These are phyloP conservation scores for Diabrotica balteata DNA, from an alignment of 2,888 invertebrate genomes.

Conservation along the genomic window DNA sequence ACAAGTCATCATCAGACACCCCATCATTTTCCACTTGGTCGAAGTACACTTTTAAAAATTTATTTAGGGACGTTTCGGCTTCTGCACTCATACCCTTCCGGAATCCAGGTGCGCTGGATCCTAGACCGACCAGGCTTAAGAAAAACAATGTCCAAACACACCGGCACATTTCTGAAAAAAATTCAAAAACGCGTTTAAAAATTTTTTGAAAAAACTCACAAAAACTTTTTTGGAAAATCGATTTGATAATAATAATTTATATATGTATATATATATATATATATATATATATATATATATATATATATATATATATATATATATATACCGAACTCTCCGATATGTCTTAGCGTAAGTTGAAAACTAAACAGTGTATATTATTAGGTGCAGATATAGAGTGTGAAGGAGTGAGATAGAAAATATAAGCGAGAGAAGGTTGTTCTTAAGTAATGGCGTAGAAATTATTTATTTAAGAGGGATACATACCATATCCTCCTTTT, in stretches of 20 bases:
- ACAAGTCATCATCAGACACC: constrained; percentile 32
- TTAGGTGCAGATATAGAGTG: constrained; percentile 34
- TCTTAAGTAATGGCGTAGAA: constrained; percentile 3
- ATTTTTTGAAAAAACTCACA: constrained; percentile 5
- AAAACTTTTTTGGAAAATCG: not conserved
- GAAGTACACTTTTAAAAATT: constrained; percentile 28
- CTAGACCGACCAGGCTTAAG: constrained; percentile 18
- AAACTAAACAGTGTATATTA: constrained; percentile 36
- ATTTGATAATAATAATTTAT: not conserved
- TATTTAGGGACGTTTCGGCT: constrained; percentile 31
- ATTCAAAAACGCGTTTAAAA: not conserved
- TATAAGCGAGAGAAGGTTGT: constrained; percentile 14
- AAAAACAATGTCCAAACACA: constrained; percentile 26
- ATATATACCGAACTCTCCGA: constrained; percentile 2
- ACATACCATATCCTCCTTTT: not conserved
- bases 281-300: no score
- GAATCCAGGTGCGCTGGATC: constrained; percentile 1
- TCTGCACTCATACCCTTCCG: constrained; percentile 12
- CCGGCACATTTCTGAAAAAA: constrained; percentile 12
- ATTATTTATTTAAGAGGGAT: not conserved
- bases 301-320: no score
- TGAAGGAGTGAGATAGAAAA: constrained; percentile 32
- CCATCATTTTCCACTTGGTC: constrained; percentile 7
- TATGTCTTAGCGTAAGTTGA: constrained; percentile 29
- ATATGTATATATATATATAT: no score